Evolutionary conservation across 2,888 invertebrate species (phyloP), one percentile per base, ranked within the genome.

Genomic region (Caenorhabditis macrosperma): DNA sequence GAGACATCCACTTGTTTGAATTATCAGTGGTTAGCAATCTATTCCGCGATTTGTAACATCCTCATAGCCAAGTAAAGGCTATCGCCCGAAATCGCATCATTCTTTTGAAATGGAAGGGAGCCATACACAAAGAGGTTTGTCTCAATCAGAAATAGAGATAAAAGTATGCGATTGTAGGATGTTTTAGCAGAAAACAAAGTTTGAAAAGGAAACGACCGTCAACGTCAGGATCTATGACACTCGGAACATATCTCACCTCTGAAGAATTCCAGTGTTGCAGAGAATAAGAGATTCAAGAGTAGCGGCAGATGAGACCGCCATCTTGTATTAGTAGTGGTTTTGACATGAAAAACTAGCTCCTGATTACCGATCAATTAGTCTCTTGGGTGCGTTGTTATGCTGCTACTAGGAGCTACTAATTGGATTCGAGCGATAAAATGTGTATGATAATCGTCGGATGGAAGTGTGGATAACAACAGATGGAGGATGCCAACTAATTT

Each of bases 11-110:
- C 72, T 64, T 64, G 64, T 59, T 74, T 41, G 48, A 59, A 48
- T 22, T 74, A 74, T 74, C 74, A 74, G 64, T 38, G 6, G 24
- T 50, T 48, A 50, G 50, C 57, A 20, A 72, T 78, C 67, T 78
- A 24, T 30, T 46, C 3, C 50, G 54, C 50, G 50, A 72, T 67
- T 78, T 78, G 78, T 78, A 72, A 72, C 72, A 69, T 69, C 15
- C 20, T 15, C 15, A 50, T 41, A 48, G 46, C 50, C 35, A 20
- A n/a, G 17, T 10, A 24, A 7, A 41, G 52, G 48, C 33, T 38
- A 1, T 38, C 20, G 2, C 1, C 2, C 9, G 4, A 55, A 52
- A 64, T 72, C 63, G 46, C 63, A 72, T 64, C 61, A 71, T 61
- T 61, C 54, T 67, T 57, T 41, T 26, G 50, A 33, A 50, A 35